phyloP scores from a whole-genome alignment of 1,140 invertebrate species.

The Zaprionus vittiger region DNA sequence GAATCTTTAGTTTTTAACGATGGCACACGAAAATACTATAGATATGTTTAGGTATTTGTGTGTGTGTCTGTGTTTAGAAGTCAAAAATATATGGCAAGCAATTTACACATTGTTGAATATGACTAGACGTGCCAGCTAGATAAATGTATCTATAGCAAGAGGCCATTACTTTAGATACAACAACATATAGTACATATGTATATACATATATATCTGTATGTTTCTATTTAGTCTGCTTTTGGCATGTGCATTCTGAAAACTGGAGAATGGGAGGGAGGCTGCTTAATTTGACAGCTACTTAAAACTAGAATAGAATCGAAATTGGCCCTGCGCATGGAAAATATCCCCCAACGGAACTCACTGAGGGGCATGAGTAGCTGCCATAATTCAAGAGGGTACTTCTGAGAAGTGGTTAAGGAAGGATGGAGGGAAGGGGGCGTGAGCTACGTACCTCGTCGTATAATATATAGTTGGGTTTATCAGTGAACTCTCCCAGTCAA shows the following conservation, averaged over 20 bases:
- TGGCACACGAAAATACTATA: slow-evolving; percentile 55
- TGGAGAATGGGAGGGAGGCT: slow-evolving; percentile 4
- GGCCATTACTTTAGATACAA: background rate
- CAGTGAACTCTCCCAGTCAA: background rate
- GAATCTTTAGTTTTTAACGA: slow-evolving; percentile 47
- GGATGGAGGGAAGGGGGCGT: slow-evolving; percentile 6
- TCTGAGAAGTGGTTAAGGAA: background rate
- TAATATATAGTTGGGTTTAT: slow-evolving; percentile 15
- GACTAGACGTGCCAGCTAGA: slow-evolving; percentile 38
- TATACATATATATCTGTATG: background rate
- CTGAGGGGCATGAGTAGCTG: slow-evolving; percentile 38
- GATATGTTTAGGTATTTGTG: slow-evolving; percentile 7
- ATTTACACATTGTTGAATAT: slow-evolving; percentile 75
- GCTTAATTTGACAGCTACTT: slow-evolving; percentile 51
- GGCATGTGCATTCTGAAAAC: slow-evolving; percentile 15
- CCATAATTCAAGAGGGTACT: slow-evolving; percentile 40
- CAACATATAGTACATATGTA: background rate
- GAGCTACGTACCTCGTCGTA: background rate
- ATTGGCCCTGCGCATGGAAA: background rate
- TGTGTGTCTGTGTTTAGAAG: slow-evolving; percentile 9
- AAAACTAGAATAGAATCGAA: slow-evolving; percentile 29
- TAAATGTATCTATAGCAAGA: background rate
- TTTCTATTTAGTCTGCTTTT: slow-evolving; percentile 12
- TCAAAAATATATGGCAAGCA: slow-evolving; percentile 62
- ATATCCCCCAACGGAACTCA: background rate